Evolutionary conservation across 2,113 vertebrate species (phyloP), one percentile per base, ranked within the genome.

Genomic region (Neolamprologus caudopunctatus): DNA sequence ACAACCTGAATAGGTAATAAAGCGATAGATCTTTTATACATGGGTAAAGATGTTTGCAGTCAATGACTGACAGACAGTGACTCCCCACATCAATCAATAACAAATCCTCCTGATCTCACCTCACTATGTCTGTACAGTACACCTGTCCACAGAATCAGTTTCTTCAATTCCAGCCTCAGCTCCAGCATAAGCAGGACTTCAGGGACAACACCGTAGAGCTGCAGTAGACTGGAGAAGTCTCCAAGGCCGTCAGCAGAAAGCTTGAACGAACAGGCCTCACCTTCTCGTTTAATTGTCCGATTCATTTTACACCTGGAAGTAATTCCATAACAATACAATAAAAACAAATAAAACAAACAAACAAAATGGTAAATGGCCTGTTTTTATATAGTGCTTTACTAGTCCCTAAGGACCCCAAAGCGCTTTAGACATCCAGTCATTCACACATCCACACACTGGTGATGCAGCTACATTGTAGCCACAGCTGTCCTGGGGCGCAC

Each of bases 351-450:
- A 55, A 55, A 55, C 54, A 54, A 54, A 55, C 21, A 2, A 58
- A 58, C 16, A 31, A 58, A 28, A 28, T 2, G 35, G 35, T 37
- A 37, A 37, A 37, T 10, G 35, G 35, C 2, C 35, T 37, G 35
- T 2, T 0, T 37, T 37, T 1, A 0, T 37, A 37, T 2, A 37
- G 35, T 4, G 0, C 37, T 37, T 37, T 10, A 35, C 4, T 33
- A 33, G 7, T 8, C 7, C 7, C 7, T 3, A 33, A 33, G 31
- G 31, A 31, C 31, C 31, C 7, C 31, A 31, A 31, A 31, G 5
- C 28, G 5, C 35, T 40, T 40, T 40, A 42, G 11, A 45, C 1
- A 45, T 0, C 13, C 42, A 45, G 42, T 45, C 42, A 45, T 45
- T 4, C 42, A 45, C 42, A 45, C 42, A 45, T 3, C 2, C 42